phyloP scores from a whole-genome alignment of 2,888 invertebrate species.

The Mimachlamys varia region DNA sequence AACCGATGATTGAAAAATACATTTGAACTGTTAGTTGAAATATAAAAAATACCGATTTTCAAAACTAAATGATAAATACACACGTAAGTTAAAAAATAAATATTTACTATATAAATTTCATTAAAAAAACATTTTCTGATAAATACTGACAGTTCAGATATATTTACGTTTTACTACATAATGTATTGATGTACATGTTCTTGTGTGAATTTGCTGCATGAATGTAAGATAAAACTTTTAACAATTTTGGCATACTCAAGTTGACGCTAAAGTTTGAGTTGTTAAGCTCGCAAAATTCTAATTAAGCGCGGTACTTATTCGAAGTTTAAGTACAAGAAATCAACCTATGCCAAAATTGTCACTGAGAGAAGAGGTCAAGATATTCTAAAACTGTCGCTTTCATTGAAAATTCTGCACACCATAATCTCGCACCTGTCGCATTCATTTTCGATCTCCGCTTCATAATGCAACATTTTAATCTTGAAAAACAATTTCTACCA shows the following conservation, averaged over 20 bases:
- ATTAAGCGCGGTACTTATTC: background rate
- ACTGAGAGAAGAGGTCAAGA: background rate
- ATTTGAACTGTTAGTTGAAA: background rate
- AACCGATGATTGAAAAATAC: background rate
- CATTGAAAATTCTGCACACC: conserved; percentile 20
- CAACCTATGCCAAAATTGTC: conserved; percentile 16
- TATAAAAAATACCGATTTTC: no score
- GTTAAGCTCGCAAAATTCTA: no score
- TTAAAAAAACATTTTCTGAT: no score
- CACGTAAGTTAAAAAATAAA: no score
- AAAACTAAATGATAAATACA: no score
- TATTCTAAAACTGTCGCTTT: background rate
- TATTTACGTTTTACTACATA: background rate
- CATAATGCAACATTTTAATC: background rate
- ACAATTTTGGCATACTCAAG: background rate
- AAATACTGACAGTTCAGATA: background rate
- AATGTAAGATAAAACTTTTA: background rate
- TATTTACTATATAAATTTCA: no score
- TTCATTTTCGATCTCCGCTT: background rate
- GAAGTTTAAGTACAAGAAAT: background rate
- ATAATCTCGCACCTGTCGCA: conserved; percentile 1
- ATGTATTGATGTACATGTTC: background rate
- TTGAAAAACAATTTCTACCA: background rate
- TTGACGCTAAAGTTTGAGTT: background rate
- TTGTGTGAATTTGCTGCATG: background rate